phyloP scores from a whole-genome alignment of 2,797 vertebrate species.

The Microhierax caerulescens region DNA sequence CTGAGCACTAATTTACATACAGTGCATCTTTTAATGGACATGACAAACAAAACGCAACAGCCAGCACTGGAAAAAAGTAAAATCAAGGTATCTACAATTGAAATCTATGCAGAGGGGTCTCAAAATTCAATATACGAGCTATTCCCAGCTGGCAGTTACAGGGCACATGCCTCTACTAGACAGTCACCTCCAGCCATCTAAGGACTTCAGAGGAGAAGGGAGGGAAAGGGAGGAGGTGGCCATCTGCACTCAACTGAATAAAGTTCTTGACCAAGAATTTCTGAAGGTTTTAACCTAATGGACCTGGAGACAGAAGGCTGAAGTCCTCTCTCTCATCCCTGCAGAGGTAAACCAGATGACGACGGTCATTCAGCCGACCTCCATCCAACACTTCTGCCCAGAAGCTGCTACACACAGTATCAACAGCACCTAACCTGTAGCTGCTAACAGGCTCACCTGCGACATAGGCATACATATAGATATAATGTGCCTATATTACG shows the following conservation, averaged over 20 bases:
- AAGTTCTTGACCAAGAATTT: background rate
- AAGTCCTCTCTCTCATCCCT: background rate
- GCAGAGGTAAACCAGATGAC: background rate
- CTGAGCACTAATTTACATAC: background rate
- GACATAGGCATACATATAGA: background rate
- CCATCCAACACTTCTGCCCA: rapidly evolving
- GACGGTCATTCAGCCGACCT: background rate
- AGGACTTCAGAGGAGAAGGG: background rate
- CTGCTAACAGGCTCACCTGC: background rate
- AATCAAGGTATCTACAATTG: background rate
- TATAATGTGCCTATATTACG: background rate
- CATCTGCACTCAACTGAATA: background rate
- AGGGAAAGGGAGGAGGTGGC: background rate
- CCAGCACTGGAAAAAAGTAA: background rate
- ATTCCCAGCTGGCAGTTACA: background rate
- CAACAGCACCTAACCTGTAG: background rate
- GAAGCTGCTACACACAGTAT: background rate
- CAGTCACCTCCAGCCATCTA: background rate
- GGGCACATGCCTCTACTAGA: background rate
- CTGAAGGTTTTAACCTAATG: background rate
- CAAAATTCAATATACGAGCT: background rate
- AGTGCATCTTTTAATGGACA: background rate
- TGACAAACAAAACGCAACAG: background rate
- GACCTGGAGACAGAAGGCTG: background rate
- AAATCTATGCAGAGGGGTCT: background rate